Percentiles rank a stretch among this genome's conserved stretches.
Conservation (phyloP, 1,140 invertebrate species). For the Chionoecetes opilio region DNA sequence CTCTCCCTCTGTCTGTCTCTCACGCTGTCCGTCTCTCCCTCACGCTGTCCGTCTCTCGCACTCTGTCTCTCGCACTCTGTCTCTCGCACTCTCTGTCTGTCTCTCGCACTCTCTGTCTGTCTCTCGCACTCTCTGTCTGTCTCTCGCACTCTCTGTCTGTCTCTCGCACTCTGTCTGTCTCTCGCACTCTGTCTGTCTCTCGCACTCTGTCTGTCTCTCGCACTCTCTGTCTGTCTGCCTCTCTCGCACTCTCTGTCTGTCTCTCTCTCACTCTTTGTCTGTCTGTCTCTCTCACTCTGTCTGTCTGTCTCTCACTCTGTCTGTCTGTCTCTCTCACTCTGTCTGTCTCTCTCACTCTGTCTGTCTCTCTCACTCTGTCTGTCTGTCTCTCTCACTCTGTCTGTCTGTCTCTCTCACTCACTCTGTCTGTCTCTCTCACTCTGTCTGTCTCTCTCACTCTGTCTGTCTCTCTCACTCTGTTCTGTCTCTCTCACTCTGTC, state of each 20-base stretch:
- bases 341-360: neutral
- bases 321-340: too few relatives aligned
- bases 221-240: too few relatives aligned
- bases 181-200: neutral
- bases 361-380: neutral
- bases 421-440: too few relatives aligned
- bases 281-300: neutral
- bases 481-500: too few relatives aligned
- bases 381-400: too few relatives aligned
- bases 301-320: constrained; percentile 56
- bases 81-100: neutral
- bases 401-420: too few relatives aligned
- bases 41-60: neutral
- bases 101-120: neutral
- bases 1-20: neutral
- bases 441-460: neutral
- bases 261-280: too few relatives aligned
- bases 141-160: neutral
- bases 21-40: neutral
- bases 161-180: neutral
- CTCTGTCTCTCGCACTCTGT: neutral
- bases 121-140: neutral
- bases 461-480: too few relatives aligned
- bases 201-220: neutral
- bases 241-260: neutral